Percentiles rank a stretch among this genome's conserved stretches.
Conservation (phyloP, 35 echinoderm and acorn worm species). For the Heliocidaris tuberculata region DNA sequence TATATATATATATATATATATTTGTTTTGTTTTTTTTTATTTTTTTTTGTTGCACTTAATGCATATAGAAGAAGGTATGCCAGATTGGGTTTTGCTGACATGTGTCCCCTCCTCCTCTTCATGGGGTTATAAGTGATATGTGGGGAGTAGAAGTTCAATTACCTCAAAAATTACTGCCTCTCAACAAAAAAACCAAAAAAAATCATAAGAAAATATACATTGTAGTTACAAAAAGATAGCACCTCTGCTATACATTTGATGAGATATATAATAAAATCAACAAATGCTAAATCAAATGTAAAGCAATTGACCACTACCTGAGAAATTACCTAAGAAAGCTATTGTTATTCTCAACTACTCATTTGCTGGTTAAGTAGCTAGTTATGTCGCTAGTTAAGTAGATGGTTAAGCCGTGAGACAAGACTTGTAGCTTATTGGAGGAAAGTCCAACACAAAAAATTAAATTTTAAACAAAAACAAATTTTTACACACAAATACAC, state of each 20-base stretch:
- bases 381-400: neutral
- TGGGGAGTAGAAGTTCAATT: no score
- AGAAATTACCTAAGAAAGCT: neutral
- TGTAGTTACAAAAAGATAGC: neutral
- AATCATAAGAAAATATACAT: no score
- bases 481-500: neutral
- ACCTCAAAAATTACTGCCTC: no score
- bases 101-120: no score
- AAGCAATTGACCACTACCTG: neutral
- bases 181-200: no score
- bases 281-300: neutral
- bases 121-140: no score
- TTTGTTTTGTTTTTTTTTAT: no score
- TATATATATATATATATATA: no score
- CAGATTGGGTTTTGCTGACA: no score
- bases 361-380: neutral
- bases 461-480: neutral
- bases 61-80: no score
- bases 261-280: neutral
- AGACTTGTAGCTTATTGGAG: neutral
- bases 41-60: no score
- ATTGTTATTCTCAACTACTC: neutral
- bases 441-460: neutral
- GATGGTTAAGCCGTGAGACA: neutral
- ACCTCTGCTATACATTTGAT: neutral